These are phyloP conservation scores for Sminthurides aquaticus DNA, from an alignment of 2,888 invertebrate species.

Conservation along the genomic window DNA sequence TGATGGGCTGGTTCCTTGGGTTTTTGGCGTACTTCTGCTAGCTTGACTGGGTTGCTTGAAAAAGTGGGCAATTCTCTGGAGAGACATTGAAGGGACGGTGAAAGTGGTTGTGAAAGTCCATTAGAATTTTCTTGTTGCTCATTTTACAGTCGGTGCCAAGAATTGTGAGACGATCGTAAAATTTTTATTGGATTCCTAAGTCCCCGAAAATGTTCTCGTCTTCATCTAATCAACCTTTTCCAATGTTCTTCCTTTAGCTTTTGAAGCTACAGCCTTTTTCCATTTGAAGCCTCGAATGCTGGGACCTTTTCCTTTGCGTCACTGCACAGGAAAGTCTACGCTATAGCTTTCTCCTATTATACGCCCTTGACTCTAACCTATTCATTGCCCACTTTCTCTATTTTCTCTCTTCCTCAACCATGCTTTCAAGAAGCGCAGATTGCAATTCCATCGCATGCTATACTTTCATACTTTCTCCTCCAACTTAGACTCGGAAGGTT, in stretches of 20 bases:
- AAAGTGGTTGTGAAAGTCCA: conserved; percentile 3
- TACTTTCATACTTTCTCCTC: no score
- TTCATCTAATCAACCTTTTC: conserved; percentile 5
- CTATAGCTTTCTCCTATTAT: not conserved
- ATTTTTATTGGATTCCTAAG: not conserved
- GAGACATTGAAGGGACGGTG: conserved; percentile 6
- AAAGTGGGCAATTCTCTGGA: not conserved
- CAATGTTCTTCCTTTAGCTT: not conserved
- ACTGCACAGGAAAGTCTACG: not conserved
- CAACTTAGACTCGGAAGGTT: no score
- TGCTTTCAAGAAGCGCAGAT: no score
- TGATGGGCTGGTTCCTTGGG: no score
- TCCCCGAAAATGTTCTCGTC: not conserved
- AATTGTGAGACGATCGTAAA: conserved; percentile 2
- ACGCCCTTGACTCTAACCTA: not conserved
- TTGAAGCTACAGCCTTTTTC: no score
- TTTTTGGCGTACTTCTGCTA: no score
- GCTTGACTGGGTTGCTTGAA: no score
- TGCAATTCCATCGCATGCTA: not conserved
- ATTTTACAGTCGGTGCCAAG: no score
- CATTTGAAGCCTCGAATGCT: no score
- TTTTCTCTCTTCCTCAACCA: no score
- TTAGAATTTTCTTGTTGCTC: not conserved
- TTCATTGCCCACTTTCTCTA: no score
- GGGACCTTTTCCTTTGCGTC: not conserved